These are phyloP conservation scores for Premnoplex brunnescens DNA, from an alignment of 2,797 vertebrate species.

Conservation along the genomic window DNA sequence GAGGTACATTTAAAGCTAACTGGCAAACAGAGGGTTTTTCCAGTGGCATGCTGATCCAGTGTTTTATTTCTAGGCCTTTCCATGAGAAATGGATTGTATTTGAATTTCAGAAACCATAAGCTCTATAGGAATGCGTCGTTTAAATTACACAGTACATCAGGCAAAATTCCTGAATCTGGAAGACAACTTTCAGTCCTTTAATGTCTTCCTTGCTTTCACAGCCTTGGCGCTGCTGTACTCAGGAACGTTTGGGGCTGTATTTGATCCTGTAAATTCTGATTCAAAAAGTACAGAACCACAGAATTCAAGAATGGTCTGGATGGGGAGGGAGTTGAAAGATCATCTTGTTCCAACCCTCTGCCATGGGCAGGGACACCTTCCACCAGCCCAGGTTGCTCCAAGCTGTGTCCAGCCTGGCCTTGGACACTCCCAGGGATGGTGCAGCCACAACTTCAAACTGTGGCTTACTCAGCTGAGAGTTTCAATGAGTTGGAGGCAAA, in stretches of 20 bases:
- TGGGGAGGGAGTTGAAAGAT: neutral
- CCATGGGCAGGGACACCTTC: neutral
- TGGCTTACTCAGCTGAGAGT: neutral
- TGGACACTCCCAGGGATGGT: neutral
- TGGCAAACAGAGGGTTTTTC: slow-evolving; percentile 20
- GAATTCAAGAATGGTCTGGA: neutral
- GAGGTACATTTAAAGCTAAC: neutral
- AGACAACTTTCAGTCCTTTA: neutral
- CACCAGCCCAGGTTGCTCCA: neutral
- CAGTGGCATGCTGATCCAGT: neutral
- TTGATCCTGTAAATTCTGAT: neutral
- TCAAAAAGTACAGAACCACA: neutral
- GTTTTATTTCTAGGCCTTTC: slow-evolving; percentile 18
- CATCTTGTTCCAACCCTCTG: neutral
- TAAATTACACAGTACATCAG: neutral
- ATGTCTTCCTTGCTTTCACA: neutral
- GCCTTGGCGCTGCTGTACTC: neutral
- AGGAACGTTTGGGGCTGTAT: neutral
- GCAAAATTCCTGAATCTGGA: neutral
- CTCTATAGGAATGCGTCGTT: neutral
- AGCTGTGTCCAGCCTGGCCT: neutral
- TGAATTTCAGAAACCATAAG: slow-evolving; percentile 35
- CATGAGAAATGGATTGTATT: neutral
- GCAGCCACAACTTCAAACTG: neutral
- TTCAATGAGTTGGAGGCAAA: neutral